Percentiles rank a stretch among this genome's conserved stretches.
Evolutionary conservation across 2,797 vertebrate species (phyloP).

Genomic region (Hyperoplus lanceolatus): DNA sequence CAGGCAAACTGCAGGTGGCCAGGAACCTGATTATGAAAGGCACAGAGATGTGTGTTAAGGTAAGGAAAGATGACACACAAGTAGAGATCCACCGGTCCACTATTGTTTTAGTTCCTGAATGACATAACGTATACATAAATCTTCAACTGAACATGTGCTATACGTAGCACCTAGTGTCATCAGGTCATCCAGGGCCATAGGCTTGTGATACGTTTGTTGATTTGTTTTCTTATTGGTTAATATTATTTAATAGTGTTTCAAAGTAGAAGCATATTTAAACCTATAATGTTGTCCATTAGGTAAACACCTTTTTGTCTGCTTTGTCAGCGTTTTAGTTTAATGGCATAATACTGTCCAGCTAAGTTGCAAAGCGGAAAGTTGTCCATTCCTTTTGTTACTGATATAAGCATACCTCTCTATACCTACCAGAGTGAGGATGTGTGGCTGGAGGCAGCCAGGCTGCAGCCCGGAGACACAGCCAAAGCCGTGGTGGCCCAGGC

Average conservation of each 20-base stretch:
- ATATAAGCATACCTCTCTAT: constrained; percentile 18
- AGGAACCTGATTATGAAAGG: constrained; percentile 99
- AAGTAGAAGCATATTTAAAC: not conserved
- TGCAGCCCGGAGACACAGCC: constrained; percentile 98
- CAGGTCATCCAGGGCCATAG: not conserved
- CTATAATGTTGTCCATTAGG: not conserved
- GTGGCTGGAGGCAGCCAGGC: constrained; percentile 96
- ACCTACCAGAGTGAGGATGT: constrained; percentile 94
- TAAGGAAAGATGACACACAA: constrained; percentile 58
- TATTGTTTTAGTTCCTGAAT: no score
- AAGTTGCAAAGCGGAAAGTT: not conserved
- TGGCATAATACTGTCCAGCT: not conserved
- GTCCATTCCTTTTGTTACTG: not conserved
- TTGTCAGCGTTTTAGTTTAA: not conserved
- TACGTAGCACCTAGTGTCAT: not conserved
- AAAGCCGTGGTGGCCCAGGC: constrained; percentile 98
- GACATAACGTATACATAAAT: no score
- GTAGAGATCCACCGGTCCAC: no score
- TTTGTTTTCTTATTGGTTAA: constrained; percentile 2
- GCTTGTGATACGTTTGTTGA: not conserved
- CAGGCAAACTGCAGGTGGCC: constrained; percentile 96
- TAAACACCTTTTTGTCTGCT: not conserved
- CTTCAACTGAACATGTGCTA: no score
- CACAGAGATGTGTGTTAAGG: constrained; percentile 99
- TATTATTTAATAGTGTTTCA: not conserved